Percentiles rank a stretch among this genome's conserved stretches.
phyloP scores from a whole-genome alignment of 1,140 invertebrate species.

The Temnothorax nylanderi region DNA sequence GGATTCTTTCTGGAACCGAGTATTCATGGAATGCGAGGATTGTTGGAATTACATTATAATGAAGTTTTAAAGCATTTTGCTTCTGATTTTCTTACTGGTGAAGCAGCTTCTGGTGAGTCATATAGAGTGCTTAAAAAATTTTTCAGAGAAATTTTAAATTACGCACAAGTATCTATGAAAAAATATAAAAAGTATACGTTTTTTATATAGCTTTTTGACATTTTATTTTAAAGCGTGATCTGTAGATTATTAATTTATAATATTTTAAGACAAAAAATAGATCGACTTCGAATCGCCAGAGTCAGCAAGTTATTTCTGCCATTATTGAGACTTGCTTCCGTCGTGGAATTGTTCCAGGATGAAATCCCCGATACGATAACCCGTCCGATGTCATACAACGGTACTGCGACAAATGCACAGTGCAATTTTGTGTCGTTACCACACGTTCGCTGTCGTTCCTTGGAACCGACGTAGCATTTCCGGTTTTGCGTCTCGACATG shows the following conservation, averaged over 20 bases:
- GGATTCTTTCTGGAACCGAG: conserved; percentile 15
- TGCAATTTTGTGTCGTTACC: conserved; percentile 40
- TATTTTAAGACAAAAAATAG: not conserved
- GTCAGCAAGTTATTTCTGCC: not conserved
- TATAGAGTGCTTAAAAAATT: not conserved
- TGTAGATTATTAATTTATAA: conserved; percentile 1
- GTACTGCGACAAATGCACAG: not conserved
- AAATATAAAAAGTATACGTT: not conserved
- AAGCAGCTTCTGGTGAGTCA: not conserved
- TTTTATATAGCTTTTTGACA: not conserved
- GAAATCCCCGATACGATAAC: conserved; percentile 24
- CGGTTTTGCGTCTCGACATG: conserved; percentile 37
- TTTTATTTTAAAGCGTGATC: not conserved
- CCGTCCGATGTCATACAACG: conserved; percentile 1
- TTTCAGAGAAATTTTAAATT: not conserved
- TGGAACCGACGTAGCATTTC: conserved; percentile 48
- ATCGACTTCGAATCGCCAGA: not conserved
- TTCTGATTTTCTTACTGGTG: conserved; percentile 15
- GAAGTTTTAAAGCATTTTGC: conserved; percentile 28
- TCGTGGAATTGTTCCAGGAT: conserved; percentile 31
- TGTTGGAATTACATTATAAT: conserved; percentile 46
- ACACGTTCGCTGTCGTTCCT: conserved; percentile 26
- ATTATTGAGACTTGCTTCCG: conserved; percentile 36
- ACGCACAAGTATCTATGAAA: too few species aligned
- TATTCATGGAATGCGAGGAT: conserved; percentile 38